Base-by-base conservation (phyloP, 2,113 vertebrate genomes). In the Notarius quadriscutis region DNA sequence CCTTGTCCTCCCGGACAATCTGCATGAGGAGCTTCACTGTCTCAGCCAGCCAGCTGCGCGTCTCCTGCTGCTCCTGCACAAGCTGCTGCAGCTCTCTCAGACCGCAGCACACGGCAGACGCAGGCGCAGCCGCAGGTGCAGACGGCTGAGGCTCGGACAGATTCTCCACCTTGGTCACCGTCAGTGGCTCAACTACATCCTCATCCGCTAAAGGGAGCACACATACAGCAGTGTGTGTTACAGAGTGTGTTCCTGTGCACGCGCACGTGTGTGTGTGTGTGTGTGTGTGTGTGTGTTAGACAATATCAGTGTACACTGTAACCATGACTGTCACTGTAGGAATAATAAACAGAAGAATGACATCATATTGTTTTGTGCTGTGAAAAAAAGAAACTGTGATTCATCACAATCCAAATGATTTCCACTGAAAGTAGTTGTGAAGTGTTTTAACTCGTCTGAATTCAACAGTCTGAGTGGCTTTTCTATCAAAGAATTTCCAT, bases 1-100 rank as follows among this genome's bases (percentile, higher is more conserved):
- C 91, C 62, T 81, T 91, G 81, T 95, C 92, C 53, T 92, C 87
- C 69, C 80, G 87, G 14, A 93, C 84, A 77, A 95, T 85, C 75
- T 91, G 87, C 41, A 60, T 87, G 7, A 91, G 88, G 18, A 62
- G 57, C 60, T 86, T 84, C 0, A 81, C 77, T 22, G 88, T 85
- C 34, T 91, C 88, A 0, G 60, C 34, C 25, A 65, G 53, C 89
- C 57, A 84, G 17, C 71, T 30, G 1, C 82, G 25, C 27, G 2
- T 81, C 22, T 88, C 84, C 83, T 83, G 86, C 82, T 88, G 79
- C 25, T 91, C 86, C 83, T 87, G 84, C 27, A 88, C 67, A 12
- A 91, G 81, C 74, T 87, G 83, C 60, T 62, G 86, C 41, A 92
- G 65, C 25, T 84, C 82, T 0, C 84, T 77, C 14, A 30, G 20